Conservation (phyloP, 1,140 invertebrate genomes). For the Drosophila eugracilis region DNA sequence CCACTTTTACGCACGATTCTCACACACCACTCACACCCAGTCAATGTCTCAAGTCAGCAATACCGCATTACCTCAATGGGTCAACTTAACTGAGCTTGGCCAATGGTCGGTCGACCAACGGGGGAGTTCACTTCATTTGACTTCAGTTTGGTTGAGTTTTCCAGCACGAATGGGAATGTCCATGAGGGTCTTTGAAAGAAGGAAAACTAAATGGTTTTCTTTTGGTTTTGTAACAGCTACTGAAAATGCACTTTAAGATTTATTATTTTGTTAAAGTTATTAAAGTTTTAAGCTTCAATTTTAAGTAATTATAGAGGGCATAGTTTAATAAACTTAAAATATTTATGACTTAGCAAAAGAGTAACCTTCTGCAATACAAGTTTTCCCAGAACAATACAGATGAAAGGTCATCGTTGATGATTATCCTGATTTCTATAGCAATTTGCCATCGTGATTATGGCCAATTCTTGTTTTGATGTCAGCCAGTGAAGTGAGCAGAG, state of each 20-base stretch:
- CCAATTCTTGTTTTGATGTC: slow-evolving; percentile 39
- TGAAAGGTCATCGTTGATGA: slow-evolving; percentile 36
- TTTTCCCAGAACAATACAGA: slow-evolving; percentile 13
- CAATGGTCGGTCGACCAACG: slow-evolving; percentile 46
- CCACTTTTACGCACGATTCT: slow-evolving; percentile 53
- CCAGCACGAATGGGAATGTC: slow-evolving; percentile 45
- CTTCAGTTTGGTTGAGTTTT: slow-evolving; percentile 9
- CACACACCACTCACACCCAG: slow-evolving; percentile 33
- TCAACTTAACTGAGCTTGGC: slow-evolving; percentile 71
- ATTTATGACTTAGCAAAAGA: not conserved
- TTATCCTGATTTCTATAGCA: slow-evolving; percentile 36
- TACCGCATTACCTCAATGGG: slow-evolving; percentile 42
- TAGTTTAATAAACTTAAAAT: too few species aligned
- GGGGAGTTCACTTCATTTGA: slow-evolving; percentile 13
- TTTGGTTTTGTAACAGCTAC: not conserved
- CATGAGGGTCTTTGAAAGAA: too few species aligned
- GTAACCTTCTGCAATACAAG: too few species aligned
- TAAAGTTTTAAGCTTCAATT: too few species aligned
- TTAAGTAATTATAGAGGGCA: too few species aligned
- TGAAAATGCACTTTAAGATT: too few species aligned
- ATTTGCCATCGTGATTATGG: slow-evolving; percentile 48
- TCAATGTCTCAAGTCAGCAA: slow-evolving; percentile 29
- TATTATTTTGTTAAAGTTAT: not conserved
- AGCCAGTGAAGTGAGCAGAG: slow-evolving; percentile 24
- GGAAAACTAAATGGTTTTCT: slow-evolving; percentile 1